Conservation (phyloP, 2,888 invertebrate species). For the Drosophila helvetica region DNA sequence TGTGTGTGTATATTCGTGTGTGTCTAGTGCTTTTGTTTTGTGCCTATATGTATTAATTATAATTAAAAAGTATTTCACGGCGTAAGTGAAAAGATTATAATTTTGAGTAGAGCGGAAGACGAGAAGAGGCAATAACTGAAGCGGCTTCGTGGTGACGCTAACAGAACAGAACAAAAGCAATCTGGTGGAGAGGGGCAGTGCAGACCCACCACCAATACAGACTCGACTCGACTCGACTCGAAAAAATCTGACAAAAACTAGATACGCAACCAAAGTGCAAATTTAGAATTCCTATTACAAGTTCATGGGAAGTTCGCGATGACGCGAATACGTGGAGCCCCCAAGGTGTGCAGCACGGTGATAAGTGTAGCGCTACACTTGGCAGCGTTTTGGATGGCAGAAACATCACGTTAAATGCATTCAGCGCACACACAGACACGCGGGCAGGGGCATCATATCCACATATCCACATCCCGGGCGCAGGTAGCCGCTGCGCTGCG, state of each 20-base stretch:
- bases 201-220: slow-evolving; percentile 24
- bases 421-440: slow-evolving; percentile 38
- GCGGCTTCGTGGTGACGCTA: slow-evolving; percentile 29
- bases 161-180: slow-evolving; percentile 39
- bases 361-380: slow-evolving; percentile 56
- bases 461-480: slow-evolving; percentile 10
- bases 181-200: slow-evolving; percentile 21
- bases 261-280: slow-evolving; percentile 64
- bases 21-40: slow-evolving; percentile 13
- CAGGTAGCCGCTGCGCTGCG: slow-evolving; percentile 54
- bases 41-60: slow-evolving; percentile 61
- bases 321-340: slow-evolving; percentile 49
- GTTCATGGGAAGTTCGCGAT: slow-evolving; percentile 67
- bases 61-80: slow-evolving; percentile 63
- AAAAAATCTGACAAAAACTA: slow-evolving; percentile 48
- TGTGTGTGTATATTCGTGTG: slow-evolving; percentile 14
- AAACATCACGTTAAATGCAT: slow-evolving; percentile 60
- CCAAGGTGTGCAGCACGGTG: slow-evolving; percentile 38
- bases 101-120: slow-evolving; percentile 39
- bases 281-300: slow-evolving; percentile 71
- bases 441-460: slow-evolving; percentile 18
- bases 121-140: slow-evolving; percentile 34
- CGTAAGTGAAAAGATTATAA: slow-evolving; percentile 55
- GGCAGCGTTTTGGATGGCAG: slow-evolving; percentile 17
- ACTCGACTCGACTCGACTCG: slow-evolving; percentile 7